Conservation (phyloP, 2,888 invertebrate genomes). For the Hypercompe scribonia region DNA sequence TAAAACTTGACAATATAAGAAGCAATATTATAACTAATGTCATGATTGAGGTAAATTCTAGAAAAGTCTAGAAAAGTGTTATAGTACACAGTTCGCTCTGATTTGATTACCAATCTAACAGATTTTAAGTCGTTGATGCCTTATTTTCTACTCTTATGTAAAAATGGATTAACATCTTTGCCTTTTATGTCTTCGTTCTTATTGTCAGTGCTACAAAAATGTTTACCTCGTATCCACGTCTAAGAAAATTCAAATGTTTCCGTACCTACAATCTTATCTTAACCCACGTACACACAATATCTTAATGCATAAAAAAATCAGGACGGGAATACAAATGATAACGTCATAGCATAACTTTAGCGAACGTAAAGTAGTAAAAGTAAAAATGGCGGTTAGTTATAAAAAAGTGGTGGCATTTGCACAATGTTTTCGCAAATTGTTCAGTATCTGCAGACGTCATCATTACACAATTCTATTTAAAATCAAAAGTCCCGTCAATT, state of each 20-base stretch:
- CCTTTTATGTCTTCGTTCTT: background rate
- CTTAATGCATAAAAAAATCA: slow-evolving; percentile 44
- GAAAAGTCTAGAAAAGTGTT: no score
- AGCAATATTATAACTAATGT: no score
- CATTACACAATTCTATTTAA: background rate
- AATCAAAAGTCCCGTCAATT: background rate
- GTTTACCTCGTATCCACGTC: background rate
- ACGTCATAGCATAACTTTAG: slow-evolving; percentile 30
- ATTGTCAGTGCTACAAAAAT: background rate
- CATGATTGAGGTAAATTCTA: no score
- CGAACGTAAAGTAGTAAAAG: slow-evolving; percentile 29
- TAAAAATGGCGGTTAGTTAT: slow-evolving; percentile 15
- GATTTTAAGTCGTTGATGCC: background rate
- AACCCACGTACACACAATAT: slow-evolving; percentile 44
- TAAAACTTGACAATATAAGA: no score
- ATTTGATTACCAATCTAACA: no score
- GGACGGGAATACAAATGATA: slow-evolving; percentile 42
- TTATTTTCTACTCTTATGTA: background rate
- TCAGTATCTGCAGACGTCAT: background rate
- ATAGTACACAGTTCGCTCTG: no score
- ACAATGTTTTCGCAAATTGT: slow-evolving; percentile 13
- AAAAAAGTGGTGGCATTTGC: slow-evolving; percentile 9
- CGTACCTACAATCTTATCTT: slow-evolving; percentile 10
- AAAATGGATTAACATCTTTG: background rate
- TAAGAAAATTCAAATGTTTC: slow-evolving; percentile 8